These are phyloP conservation scores for Peromyscus californicus DNA, from an alignment of 2,113 vertebrate species.

Conservation along the genomic window DNA sequence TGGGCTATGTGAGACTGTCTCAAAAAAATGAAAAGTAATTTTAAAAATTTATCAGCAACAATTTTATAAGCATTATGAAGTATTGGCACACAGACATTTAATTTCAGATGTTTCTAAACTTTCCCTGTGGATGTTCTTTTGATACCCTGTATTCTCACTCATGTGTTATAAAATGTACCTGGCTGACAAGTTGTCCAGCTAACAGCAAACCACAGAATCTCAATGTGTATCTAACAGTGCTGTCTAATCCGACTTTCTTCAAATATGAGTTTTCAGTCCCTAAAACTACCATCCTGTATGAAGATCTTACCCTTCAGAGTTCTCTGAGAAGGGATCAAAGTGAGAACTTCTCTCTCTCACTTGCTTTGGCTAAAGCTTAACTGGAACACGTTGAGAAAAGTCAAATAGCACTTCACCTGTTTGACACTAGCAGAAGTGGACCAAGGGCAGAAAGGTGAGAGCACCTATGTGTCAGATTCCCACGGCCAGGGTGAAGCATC, in stretches of 20 bases:
- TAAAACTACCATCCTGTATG: constrained; percentile 17
- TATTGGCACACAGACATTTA: not conserved
- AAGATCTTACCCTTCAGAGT: not conserved
- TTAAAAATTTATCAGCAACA: not conserved
- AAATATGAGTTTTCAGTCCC: constrained; percentile 28
- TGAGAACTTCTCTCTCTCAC: not conserved
- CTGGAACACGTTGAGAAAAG: constrained; percentile 1
- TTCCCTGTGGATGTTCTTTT: not conserved
- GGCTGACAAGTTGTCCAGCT: not conserved
- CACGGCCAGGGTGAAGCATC: fast-evolving
- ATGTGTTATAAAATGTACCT: not conserved
- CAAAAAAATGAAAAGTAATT: not conserved
- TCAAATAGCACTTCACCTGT: not conserved
- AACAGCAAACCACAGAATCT: not conserved
- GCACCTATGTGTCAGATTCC: fast-evolving
- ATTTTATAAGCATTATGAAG: not conserved
- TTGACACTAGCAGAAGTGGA: not conserved
- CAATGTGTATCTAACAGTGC: not conserved
- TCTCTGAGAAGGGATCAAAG: not conserved
- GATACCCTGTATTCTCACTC: not conserved
- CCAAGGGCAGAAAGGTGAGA: not conserved
- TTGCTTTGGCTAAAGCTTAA: not conserved
- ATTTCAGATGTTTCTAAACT: not conserved
- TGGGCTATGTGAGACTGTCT: not conserved
- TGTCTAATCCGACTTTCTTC: constrained; percentile 7